Conservation (phyloP, 2,888 invertebrate genomes). For the Rhingia campestris region DNA sequence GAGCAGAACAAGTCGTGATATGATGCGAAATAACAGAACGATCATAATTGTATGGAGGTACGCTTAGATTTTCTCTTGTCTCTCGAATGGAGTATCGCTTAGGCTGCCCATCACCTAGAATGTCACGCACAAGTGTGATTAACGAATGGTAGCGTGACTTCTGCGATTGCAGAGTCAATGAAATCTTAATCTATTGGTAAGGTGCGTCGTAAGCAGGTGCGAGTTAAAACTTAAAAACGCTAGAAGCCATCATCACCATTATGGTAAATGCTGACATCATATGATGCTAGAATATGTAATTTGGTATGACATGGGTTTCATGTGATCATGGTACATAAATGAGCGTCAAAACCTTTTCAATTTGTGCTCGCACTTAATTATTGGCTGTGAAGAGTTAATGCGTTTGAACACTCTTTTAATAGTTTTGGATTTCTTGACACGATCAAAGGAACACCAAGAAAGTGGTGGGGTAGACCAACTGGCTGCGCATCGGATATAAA, state of each 20-base stretch:
- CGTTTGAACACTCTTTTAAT: conserved; percentile 28
- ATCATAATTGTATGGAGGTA: background rate
- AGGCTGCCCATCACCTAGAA: conserved; percentile 24
- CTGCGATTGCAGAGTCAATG: conserved; percentile 16
- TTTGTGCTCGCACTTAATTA: conserved; percentile 53
- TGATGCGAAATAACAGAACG: background rate
- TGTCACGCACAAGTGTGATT: conserved; percentile 41
- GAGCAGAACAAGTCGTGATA: background rate
- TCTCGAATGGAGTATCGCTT: conserved; percentile 1
- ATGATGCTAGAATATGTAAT: conserved; percentile 6
- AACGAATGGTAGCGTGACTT: conserved; percentile 22
- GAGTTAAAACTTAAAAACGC: background rate
- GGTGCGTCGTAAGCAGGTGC: conserved; percentile 17
- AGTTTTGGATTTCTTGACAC: background rate
- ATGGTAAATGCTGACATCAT: conserved; percentile 34
- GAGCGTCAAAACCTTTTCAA: conserved; percentile 43
- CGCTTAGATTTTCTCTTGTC: background rate
- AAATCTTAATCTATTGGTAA: conserved; percentile 21
- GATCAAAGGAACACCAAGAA: background rate
- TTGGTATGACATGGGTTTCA: conserved; percentile 6
- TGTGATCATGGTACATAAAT: conserved; percentile 40
- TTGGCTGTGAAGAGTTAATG: conserved; percentile 36
- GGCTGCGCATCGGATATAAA: no score
- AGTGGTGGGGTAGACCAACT: background rate
- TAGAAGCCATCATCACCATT: conserved; percentile 28